Evolutionary conservation across 1,140 invertebrate genomes (phyloP), one percentile per base, ranked within the genome.

Genomic region (Lepidurus packardi): DNA sequence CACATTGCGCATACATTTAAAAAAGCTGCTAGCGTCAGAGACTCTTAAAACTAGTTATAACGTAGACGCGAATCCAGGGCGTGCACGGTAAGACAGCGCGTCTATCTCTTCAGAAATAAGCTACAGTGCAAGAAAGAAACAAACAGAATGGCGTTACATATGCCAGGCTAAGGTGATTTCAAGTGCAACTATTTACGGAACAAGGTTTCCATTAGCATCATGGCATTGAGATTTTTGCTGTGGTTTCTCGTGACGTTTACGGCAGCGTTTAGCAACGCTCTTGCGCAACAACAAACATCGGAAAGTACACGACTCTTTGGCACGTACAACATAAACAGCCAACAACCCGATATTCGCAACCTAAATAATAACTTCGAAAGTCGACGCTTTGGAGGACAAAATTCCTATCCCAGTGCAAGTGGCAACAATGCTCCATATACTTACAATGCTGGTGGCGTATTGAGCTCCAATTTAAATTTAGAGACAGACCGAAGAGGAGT

Each of bases 251-350:
- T 65, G 16, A 21, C 53, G 53, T 65, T 65, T n/a, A 65, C 53
- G 53, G 21, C 53, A 65, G 13, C 10, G 8, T 65, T 65, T 7
- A 65, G n/a, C 53, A 34, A 34, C 3, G 16, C 53, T 21, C 53
- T 65, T 13, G 53, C 53, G 16, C 53, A 65, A 65, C 53, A 65
- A 13, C 73, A 75, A 73, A 78, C 73, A 16, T 75, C 78, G 7
- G 78, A 78, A 45, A 44, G 44, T 21, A 75, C 78, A 6, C 78
- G 78, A 34, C 78, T 78, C 11, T 78, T 74, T n/a, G 78, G 78
- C 25, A 78, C 78, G 2, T 78, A 74, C 16, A 78, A 78, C 24
- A 45, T 78, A 16, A 78, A 78, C 45, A 73, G 78, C 42, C 76
- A 77, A 10, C 76, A 45, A 10, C 45, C 45, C 45, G 53, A 65